A percentile compares a stretch with the other conserved stretches of the same genome.
phyloP scores from a whole-genome alignment of 1,140 invertebrate species.

The Harpegnathos saltator region DNA sequence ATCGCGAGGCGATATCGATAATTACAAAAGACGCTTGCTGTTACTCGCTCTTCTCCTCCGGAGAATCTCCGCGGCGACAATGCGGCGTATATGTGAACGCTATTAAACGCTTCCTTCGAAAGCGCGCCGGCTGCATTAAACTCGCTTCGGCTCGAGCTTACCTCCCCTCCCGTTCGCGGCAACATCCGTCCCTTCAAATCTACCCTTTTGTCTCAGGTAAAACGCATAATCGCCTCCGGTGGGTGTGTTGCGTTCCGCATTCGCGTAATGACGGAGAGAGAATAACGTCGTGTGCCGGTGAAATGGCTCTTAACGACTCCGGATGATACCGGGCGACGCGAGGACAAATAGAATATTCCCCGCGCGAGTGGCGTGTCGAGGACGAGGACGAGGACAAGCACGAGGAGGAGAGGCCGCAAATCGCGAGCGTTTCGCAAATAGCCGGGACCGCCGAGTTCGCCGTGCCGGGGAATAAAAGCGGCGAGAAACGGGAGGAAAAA shows the following conservation, averaged over 20 bases:
- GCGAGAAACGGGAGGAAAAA: background rate
- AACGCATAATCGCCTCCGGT: slow-evolving; percentile 34
- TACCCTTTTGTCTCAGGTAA: slow-evolving; percentile 40
- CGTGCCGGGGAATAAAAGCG: background rate
- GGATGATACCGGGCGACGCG: slow-evolving; percentile 9
- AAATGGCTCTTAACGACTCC: slow-evolving; percentile 31
- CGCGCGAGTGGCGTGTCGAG: background rate
- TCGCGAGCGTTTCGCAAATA: slow-evolving; percentile 36
- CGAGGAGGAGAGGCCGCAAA: no score
- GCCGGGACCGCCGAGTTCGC: background rate
- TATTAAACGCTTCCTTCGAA: slow-evolving; percentile 46
- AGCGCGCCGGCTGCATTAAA: slow-evolving; percentile 45
- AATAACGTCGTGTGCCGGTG: slow-evolving; percentile 17
- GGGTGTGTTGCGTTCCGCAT: slow-evolving; percentile 15
- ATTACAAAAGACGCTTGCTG: slow-evolving; percentile 28
- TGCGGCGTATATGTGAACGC: slow-evolving; percentile 24
- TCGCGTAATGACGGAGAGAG: slow-evolving; percentile 27
- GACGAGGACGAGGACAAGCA: slow-evolving; percentile 22
- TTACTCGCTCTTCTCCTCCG: slow-evolving; percentile 15
- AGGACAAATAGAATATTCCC: slow-evolving; percentile 32
- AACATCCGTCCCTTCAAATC: slow-evolving; percentile 43
- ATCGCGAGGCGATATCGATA: background rate
- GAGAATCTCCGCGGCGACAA: background rate
- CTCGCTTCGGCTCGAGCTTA: background rate
- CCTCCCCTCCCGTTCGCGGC: slow-evolving; percentile 24